Conservation (phyloP, 2,888 invertebrate genomes). For the Microctonus hyperodae region DNA sequence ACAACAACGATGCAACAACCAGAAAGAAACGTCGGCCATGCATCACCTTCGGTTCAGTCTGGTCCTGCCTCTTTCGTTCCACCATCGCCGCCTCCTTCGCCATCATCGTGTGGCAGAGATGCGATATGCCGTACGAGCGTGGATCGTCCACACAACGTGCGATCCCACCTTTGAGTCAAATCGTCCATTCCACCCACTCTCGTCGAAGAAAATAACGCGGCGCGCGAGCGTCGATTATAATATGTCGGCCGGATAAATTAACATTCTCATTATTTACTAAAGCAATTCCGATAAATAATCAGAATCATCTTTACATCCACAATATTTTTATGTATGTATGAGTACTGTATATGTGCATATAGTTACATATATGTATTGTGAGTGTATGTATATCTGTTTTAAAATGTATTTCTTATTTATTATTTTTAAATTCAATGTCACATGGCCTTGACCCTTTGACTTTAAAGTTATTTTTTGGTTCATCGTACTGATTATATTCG, state of each 20-base stretch:
- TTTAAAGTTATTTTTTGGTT: conserved; percentile 24
- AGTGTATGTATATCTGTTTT: conserved; percentile 47
- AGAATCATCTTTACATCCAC: conserved; percentile 41
- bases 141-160: conserved; percentile 33
- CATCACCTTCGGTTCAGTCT: conserved; percentile 61
- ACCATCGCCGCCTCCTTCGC: conserved; percentile 48
- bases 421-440: not conserved
- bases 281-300: conserved; percentile 41
- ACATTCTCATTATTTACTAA: conserved; percentile 41
- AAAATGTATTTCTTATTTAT: not conserved
- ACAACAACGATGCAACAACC: conserved; percentile 34
- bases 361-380: conserved; percentile 52
- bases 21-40: conserved; percentile 60
- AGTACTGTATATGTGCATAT: no score
- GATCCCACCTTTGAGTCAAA: conserved; percentile 54
- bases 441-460: conserved; percentile 1
- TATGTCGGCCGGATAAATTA: conserved; percentile 44
- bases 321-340: no score
- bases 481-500: conserved; percentile 32
- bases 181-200: conserved; percentile 60
- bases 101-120: conserved; percentile 23
- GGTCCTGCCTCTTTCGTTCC: conserved; percentile 56
- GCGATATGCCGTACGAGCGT: conserved; percentile 27
- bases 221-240: conserved; percentile 30
- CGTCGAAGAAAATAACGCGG: not conserved